phyloP scores from a whole-genome alignment of 2,797 vertebrate species.

The Ctenosaura bakeri region DNA sequence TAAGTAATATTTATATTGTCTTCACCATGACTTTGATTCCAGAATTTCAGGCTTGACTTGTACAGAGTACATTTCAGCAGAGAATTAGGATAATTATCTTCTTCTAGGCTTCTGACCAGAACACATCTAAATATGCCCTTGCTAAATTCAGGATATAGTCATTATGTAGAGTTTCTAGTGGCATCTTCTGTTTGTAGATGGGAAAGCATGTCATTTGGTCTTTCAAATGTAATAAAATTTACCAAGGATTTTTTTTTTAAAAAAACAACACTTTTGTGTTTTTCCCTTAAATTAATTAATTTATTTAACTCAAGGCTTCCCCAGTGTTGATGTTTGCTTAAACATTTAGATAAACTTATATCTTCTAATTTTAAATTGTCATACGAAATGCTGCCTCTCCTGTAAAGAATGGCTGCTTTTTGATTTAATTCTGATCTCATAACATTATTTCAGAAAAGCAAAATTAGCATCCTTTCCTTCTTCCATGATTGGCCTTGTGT shows the following conservation, averaged over 20 bases:
- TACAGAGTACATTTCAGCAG: not conserved
- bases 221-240: constrained; percentile 1
- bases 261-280: not conserved
- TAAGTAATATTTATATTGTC: not conserved
- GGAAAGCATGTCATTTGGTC: not conserved
- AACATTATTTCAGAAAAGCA: not conserved
- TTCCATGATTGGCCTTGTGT: not conserved
- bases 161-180: not conserved
- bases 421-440: not conserved
- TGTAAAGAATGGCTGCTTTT: not conserved
- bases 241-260: not conserved
- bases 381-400: not conserved
- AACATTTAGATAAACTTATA: too few species aligned
- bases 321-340: too few species aligned
- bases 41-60: not conserved
- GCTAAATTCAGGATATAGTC: not conserved
- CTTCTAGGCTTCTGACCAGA: not conserved
- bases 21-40: not conserved
- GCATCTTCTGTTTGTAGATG: not conserved
- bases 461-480: not conserved
- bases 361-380: too few species aligned
- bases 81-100: not conserved
- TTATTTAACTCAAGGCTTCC: not conserved
- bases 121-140: not conserved
- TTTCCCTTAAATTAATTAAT: not conserved